Evolutionary conservation across 2,888 invertebrate species (phyloP), one percentile per base, ranked within the genome.

Genomic region (Hedya salicella): DNA sequence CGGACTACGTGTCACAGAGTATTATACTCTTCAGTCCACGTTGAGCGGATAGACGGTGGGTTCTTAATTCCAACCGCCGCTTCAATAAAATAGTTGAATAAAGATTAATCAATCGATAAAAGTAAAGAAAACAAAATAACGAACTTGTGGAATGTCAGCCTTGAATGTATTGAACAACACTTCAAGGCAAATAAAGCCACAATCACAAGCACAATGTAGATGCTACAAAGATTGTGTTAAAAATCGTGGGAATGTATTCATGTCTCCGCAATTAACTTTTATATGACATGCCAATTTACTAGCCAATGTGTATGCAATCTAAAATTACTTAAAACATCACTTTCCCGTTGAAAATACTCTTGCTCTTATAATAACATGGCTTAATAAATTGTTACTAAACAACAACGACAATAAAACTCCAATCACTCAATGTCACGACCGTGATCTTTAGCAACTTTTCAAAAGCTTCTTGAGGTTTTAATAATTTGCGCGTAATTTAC

Each of bases 391-490:
- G 21, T 48, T 21, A 13, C 13, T 5, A n/a, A 21, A 48, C 48
- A 48, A 53, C 39, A 1, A 53, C 39, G 39, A 40, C 36, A 53
- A 40, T 57, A 56, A 56, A 25, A 32, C 30, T 36, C 32, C n/a
- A 30, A 19, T 46, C 44, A 32, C 16, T 25, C 32, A 16, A 39
- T 54, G 16, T 54, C 42, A 46, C 46, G 44, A 46, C 57, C 57
- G 44, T 57, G 44, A 57, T 32, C 57, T 46, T 32, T 57, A 57
- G 25, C 30, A 32, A 16, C 9, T 46, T 56, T 13, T 25, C 17
- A 17, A 56, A 32, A 57, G n/a, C 17, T 16, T 30, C 44, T 44
- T 17, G 17, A 46, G n/a, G n/a, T 16, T 32, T 30, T 17, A n/a
- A 25, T 42, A 16, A 25, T 5, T 54, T 19, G 21, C 19, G 13